phyloP scores from a whole-genome alignment of 1,140 invertebrate species.

The Physella acuta region DNA sequence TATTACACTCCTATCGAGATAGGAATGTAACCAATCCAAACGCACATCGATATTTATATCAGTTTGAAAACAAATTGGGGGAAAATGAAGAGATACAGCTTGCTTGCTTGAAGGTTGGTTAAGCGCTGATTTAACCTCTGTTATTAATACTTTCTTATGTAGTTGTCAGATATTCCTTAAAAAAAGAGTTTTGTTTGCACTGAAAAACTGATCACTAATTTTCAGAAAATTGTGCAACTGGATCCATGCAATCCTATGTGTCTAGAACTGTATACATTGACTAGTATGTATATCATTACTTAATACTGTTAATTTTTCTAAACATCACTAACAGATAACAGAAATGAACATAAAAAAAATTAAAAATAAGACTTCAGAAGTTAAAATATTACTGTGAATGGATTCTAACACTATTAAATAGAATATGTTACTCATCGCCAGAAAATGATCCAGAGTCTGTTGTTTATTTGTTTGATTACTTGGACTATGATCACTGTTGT shows the following conservation, averaged over 20 bases:
- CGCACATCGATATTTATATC: constrained; percentile 10
- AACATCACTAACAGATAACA: too few species aligned
- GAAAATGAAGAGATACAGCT: background rate
- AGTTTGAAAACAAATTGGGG: constrained; percentile 9
- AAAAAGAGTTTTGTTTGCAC: background rate
- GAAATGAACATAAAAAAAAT: too few species aligned
- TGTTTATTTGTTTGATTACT: constrained; percentile 5
- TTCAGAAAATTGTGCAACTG: constrained; percentile 6
- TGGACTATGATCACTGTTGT: constrained; percentile 15
- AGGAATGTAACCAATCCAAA: constrained; percentile 15
- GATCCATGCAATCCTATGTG: constrained; percentile 15
- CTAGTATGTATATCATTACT: too few species aligned
- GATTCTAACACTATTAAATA: too few species aligned
- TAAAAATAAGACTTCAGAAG: too few species aligned
- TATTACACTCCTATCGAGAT: constrained; percentile 10
- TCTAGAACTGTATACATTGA: constrained; percentile 9
- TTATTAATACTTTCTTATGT: background rate
- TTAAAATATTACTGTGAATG: too few species aligned
- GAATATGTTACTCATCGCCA: too few species aligned
- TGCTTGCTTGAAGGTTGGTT: constrained; percentile 10
- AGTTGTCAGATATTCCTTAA: background rate
- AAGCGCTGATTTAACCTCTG: background rate
- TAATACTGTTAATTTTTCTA: too few species aligned
- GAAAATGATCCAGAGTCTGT: background rate
- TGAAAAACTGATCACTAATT: too few species aligned